Evolutionary conservation across 2,797 vertebrate species (phyloP), one percentile per base, ranked within the genome.

Genomic region (Amblyraja radiata): DNA sequence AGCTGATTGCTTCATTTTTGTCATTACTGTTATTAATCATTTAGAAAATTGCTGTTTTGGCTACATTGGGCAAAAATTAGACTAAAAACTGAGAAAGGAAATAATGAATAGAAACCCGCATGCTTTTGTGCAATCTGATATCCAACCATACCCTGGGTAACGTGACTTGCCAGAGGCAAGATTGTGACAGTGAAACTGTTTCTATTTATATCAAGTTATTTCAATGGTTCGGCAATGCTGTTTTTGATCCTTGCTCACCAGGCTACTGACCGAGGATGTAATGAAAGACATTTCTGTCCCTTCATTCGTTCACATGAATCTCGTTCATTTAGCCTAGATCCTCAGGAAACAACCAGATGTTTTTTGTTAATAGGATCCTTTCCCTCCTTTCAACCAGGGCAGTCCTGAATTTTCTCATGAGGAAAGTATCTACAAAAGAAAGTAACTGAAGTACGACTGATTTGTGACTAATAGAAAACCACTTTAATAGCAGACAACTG

Each of bases 271-370:
- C 97, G 96, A 96, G 97, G 98, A 97, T 97, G 96, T 96, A 97
- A 96, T 96, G 96, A 98, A 96, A 96, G 96, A 96, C 97, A 97
- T 97, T 97, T 97, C 96, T 98, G 97, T 97, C 97, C 96, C 96
- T 95, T 95, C 95, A 95, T 94, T 94, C 94, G 94, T 96, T 96
- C 96, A 94, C 90, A 95, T 96, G 95, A 95, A 95, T 94, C 94
- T 95, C 94, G 95, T 93, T 96, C 95, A 96, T 96, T 96, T 95
- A 94, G 95, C 95, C 93, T 94, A 94, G 94, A 93, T 96, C 94
- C 95, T 94, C 94, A 94, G 96, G 95, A 96, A 96, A 97, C 96
- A 95, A 96, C 95, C 96, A 96, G 94, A 95, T 95, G 95, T 96
- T 97, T 95, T 95, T 95, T 96, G 96, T 94, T 95, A 96, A 94